Conservation (phyloP, 2,888 invertebrate species). For the Chymomyza procnemis region DNA sequence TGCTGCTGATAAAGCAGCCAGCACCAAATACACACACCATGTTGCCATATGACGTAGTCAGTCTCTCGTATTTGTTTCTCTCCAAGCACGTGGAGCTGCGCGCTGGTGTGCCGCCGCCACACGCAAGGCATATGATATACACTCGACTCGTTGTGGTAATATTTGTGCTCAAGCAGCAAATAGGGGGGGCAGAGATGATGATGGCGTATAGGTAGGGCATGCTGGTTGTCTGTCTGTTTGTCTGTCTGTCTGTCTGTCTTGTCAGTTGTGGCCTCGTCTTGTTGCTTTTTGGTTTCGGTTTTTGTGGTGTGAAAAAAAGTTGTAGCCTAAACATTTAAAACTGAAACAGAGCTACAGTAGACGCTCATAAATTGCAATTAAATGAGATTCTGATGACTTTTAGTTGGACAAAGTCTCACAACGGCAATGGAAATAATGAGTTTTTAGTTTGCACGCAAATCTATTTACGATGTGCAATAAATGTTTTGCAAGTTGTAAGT, state of each 20-base stretch:
- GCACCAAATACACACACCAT: conserved; percentile 26
- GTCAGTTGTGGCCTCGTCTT: conserved; percentile 58
- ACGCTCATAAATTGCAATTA: background rate
- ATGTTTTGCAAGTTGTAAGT: background rate
- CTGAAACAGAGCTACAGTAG: conserved; percentile 12
- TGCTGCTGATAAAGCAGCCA: conserved; percentile 50
- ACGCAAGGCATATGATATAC: conserved; percentile 62
- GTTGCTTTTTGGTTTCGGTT: conserved; percentile 31
- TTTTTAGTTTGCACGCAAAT: too few species aligned
- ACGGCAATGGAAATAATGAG: too few species aligned
- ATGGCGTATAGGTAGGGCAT: background rate
- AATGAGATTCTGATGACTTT: too few species aligned
- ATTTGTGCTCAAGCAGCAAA: background rate
- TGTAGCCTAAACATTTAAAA: conserved; percentile 41
- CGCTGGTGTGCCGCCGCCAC: conserved; percentile 58
- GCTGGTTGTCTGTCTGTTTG: background rate
- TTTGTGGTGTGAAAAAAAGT: conserved; percentile 61
- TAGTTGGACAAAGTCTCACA: background rate
- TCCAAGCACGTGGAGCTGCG: conserved; percentile 1
- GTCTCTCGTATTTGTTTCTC: background rate
- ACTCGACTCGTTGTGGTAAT: conserved; percentile 4
- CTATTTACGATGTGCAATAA: too few species aligned
- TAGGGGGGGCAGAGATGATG: background rate
- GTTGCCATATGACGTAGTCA: conserved; percentile 53
- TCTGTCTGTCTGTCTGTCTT: conserved; percentile 6